phyloP scores from a whole-genome alignment of 2,888 invertebrate genomes.

The Cyrtodaria siliqua region DNA sequence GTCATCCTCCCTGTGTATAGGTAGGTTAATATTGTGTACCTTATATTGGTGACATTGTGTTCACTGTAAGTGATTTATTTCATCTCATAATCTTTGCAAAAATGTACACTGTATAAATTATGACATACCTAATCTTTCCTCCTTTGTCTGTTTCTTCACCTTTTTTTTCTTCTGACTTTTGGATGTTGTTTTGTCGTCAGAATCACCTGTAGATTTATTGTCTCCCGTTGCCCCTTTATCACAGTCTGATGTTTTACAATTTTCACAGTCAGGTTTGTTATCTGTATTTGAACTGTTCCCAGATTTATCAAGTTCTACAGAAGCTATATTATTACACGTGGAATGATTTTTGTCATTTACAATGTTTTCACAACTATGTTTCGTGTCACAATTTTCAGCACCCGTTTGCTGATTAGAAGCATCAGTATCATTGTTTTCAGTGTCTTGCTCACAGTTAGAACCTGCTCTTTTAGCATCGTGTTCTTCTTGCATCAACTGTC shows the following conservation, averaged over 20 bases:
- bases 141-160: slow-evolving; percentile 41
- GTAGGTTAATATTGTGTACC: too few species aligned
- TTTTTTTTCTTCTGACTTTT: slow-evolving; percentile 29
- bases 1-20: too few species aligned
- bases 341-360: neutral
- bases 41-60: too few species aligned
- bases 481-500: slow-evolving; percentile 82
- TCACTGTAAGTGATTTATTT: too few species aligned
- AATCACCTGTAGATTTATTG: slow-evolving; percentile 11
- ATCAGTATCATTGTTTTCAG: slow-evolving; percentile 14
- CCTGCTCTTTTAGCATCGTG: slow-evolving; percentile 50
- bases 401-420: neutral
- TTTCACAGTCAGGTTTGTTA: neutral
- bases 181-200: neutral
- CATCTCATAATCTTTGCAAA: too few species aligned
- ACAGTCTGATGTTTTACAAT: neutral
- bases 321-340: neutral
- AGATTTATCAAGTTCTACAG: neutral
- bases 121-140: slow-evolving; percentile 62
- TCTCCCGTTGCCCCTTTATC: neutral
- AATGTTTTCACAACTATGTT: neutral
- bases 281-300: neutral
- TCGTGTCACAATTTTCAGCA: neutral
- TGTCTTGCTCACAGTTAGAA: neutral
- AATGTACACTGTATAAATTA: too few species aligned